Evolutionary conservation across 2,888 invertebrate species (phyloP), one percentile per base, ranked within the genome.

Genomic region (Spisula subtruncata): DNA sequence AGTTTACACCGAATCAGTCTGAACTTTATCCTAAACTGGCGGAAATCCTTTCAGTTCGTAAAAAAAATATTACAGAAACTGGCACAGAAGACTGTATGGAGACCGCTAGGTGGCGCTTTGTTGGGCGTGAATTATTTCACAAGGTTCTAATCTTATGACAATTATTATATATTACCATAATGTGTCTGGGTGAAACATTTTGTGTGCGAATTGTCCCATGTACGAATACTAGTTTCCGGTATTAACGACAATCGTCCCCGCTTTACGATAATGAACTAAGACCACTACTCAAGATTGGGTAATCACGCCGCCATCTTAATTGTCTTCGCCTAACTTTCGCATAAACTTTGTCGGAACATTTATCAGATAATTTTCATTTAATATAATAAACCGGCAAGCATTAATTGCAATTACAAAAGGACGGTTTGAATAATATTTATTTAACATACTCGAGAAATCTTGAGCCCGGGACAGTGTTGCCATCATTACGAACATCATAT

Each of bases 301-400:
- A 90, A 90, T 92, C 89, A 46, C 48, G 92, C 90, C 92, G 92
- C 92, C 92, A 90, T 90, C 92, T 89, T 86, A 90, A 92, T 92
- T 89, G 88, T 83, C n/a, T 83, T 81, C 86, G 92, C 89, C 89
- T 92, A 89, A 88, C 60, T 88, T 90, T 88, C 89, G 75, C 90
- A 89, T 92, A 92, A 90, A 92, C 92, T 90, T 87, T 89, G 92
- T 89, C 92, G 92, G 90, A 82, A 51, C 41, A 32, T 66, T 92
- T 92, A 92, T 92, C 92, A 71, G 92, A 89, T 92, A 92, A 92
- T 86, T 81, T 88, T 89, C 87, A 86, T 90, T 88, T 82, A 89
- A 89, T 90, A 88, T 90, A 92, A 92, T 92, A 89, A 83, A 92
- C 89, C 83, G 79, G 46, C 60, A 71, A 41, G 83, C 81, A 83